Evolutionary conservation across 2,113 vertebrate genomes (phyloP).

Genomic region (Machaerirhynchus nigripectus): DNA sequence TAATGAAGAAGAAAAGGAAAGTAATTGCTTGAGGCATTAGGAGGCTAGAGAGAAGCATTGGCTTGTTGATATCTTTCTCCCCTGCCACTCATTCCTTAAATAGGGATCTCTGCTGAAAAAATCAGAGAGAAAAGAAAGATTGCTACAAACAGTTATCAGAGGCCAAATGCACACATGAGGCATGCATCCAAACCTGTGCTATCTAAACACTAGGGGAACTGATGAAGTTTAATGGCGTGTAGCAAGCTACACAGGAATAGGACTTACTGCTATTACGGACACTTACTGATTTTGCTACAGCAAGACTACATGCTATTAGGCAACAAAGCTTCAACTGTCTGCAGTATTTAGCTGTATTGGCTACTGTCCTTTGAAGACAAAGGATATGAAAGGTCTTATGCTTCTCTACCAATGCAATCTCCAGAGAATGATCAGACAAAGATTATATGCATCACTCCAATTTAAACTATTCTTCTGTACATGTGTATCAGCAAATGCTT

Average conservation of each 20-base stretch:
- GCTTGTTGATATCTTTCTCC: not conserved
- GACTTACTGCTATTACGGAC: accelerated
- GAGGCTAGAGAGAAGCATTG: not conserved
- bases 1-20: not conserved
- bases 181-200: not conserved
- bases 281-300: not conserved
- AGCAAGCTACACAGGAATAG: not conserved
- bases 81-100: not conserved
- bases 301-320: not conserved
- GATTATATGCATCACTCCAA: not conserved
- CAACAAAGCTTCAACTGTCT: not conserved
- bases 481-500: not conserved
- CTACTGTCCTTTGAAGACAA: not conserved
- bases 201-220: not conserved
- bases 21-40: not conserved
- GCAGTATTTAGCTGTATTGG: not conserved
- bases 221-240: not conserved
- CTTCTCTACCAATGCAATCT: not conserved
- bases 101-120: not conserved
- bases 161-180: not conserved
- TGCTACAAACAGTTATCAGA: not conserved
- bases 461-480: not conserved
- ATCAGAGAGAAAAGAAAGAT: not conserved
- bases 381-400: not conserved
- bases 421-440: not conserved